Evolutionary conservation across 1,140 invertebrate genomes (phyloP).

Genomic region (Drosophila bocqueti): DNA sequence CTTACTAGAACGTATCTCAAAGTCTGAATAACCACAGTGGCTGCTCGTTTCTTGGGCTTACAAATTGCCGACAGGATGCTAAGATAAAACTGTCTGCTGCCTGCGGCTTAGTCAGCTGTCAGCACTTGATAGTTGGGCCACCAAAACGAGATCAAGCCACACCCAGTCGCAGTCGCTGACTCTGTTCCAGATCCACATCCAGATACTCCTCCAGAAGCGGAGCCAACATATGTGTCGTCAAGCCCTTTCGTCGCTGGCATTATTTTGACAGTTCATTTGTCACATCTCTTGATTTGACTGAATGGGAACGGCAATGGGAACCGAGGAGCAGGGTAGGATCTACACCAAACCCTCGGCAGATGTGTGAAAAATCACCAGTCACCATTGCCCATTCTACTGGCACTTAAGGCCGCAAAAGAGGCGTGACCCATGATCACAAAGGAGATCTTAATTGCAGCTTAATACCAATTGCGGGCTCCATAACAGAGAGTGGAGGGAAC

Average conservation of each 20-base stretch:
- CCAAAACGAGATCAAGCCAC: conserved; percentile 40
- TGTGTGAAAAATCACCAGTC: conserved; percentile 54
- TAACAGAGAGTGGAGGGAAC: neutral
- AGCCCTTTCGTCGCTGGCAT: conserved; percentile 56
- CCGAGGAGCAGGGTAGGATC: conserved; percentile 15
- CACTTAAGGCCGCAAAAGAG: conserved; percentile 28
- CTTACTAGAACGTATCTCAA: neutral
- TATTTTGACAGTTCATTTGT: conserved; percentile 82
- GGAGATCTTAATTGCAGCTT: conserved; percentile 56
- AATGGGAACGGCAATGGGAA: conserved; percentile 28
- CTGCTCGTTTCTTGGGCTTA: conserved; percentile 21
- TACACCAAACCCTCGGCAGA: conserved; percentile 24
- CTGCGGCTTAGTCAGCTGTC: conserved; percentile 71
- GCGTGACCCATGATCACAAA: conserved; percentile 25
- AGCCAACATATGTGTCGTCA: conserved; percentile 54
- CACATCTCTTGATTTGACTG: conserved; percentile 71
- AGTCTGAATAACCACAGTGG: conserved; percentile 4
- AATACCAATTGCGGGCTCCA: conserved; percentile 12
- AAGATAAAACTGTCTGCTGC: conserved; percentile 53
- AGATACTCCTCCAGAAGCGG: conserved; percentile 18
- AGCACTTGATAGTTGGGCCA: conserved; percentile 54
- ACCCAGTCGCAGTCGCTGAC: conserved; percentile 26
- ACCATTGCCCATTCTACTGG: conserved; percentile 41
- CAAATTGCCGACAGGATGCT: conserved; percentile 39
- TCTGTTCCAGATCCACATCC: conserved; percentile 23